Conservation (phyloP, 2,797 vertebrate species). For the Parauchenoglanis punctatus region DNA sequence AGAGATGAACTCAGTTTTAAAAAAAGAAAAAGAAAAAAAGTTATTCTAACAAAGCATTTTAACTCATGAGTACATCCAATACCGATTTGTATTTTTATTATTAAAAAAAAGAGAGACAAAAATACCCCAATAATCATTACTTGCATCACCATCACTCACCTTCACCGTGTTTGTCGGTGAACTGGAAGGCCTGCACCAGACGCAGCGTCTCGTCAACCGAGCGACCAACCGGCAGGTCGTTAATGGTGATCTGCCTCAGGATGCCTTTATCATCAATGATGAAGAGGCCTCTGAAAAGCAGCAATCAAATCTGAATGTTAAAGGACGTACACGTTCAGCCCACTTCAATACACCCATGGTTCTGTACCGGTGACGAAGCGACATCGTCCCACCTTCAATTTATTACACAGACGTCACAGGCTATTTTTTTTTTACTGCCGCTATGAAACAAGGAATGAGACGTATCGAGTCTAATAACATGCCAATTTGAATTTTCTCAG, state of each 20-base stretch:
- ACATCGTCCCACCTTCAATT: not conserved
- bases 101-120: no score
- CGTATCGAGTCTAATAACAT: no score
- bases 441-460: no score
- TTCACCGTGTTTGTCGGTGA: constrained; percentile 97
- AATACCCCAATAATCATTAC: not conserved
- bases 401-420: not conserved
- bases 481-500: no score
- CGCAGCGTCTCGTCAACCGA: constrained; percentile 93
- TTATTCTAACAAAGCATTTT: not conserved
- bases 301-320: not conserved
- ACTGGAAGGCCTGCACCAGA: constrained; percentile 97
- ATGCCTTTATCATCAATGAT: constrained; percentile 93
- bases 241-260: constrained; percentile 96
- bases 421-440: not conserved
- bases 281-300: constrained; percentile 85
- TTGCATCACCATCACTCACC: constrained; percentile 70
- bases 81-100: not conserved
- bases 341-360: not conserved
- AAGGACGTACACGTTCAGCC: not conserved
- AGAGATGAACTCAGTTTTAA: not conserved
- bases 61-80: not conserved
- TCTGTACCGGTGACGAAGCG: not conserved
- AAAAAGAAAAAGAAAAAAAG: not conserved
- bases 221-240: constrained; percentile 95